These are phyloP conservation scores for Alligator sinensis DNA, from an alignment of 2,113 vertebrate species.

Conservation along the genomic window DNA sequence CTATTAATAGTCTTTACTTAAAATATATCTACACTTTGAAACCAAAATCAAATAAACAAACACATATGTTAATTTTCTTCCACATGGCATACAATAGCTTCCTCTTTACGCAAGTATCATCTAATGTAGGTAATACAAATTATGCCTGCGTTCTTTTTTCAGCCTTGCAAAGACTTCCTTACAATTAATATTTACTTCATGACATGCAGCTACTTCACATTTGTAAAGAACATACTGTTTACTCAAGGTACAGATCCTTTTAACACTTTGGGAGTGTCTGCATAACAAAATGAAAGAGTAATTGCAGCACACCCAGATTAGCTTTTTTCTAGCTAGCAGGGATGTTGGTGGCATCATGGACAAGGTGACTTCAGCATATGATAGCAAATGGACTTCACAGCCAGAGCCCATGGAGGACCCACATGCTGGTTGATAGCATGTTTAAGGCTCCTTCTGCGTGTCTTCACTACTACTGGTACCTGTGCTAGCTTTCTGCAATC, in stretches of 20 bases:
- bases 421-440: too few species aligned
- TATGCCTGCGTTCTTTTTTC: not conserved
- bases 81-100: not conserved
- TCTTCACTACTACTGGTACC: too few species aligned
- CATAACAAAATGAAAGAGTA: not conserved
- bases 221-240: not conserved
- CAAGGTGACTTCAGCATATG: too few species aligned
- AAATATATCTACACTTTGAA: not conserved
- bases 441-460: too few species aligned
- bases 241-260: not conserved
- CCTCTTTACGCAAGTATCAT: not conserved
- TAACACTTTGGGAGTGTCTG: not conserved
- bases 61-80: slow-evolving; percentile 8
- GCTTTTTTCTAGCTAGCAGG: too few species aligned
- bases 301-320: too few species aligned
- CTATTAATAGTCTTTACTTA: not conserved
- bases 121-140: not conserved
- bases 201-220: not conserved
- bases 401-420: too few species aligned
- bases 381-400: too few species aligned
- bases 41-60: slow-evolving; percentile 20
- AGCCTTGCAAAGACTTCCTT: not conserved
- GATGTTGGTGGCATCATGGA: too few species aligned
- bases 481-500: too few species aligned
- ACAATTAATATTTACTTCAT: not conserved